Evolutionary conservation across 2,888 invertebrate genomes (phyloP), one percentile per base, ranked within the genome.

Genomic region (Diogma glabrata): DNA sequence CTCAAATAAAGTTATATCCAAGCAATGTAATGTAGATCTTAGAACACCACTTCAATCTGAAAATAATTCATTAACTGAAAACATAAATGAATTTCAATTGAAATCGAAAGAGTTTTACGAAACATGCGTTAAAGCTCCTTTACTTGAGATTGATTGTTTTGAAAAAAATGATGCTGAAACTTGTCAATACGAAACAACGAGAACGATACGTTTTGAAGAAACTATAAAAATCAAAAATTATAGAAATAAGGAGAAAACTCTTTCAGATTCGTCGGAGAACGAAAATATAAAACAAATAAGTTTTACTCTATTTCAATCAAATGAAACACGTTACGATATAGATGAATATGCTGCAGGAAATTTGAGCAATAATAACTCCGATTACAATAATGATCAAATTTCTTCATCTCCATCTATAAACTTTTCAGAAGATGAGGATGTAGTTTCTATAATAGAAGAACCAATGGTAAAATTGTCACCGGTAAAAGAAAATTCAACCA

Each of bases 401-500:
- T 43, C 43, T 8, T 40, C 40, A 20, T 6, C 16, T 43, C 8
- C 23, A 4, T 43, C 43, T 43, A 23, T n/a, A n/a, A n/a, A 43
- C 23, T 43, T 43, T 43, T 43, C 43, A 45, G 8, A 50, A 22
- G 23, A 51, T 24, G 33, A 50, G 22, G 46, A 43, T 16, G 5
- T 36, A n/a, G 30, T 51, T 40, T 33, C 50, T n/a, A 20, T 49
- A 33, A 47, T 51, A 12, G 49, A 47, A 26, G 16, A 38, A 14
- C 23, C 22, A 8, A 45, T 30, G 23, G 17, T 47, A 9, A 26
- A 20, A n/a, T 24, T 46, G 3, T 14, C 12, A 12, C 22, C 20
- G n/a, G n/a, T 20, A 4, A 43, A 43, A n/a, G n/a, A n/a, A n/a
- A 22, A 43, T 9, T 51, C 54, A 6, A 55, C 48, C 4, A 49